phyloP scores from a whole-genome alignment of 2,888 invertebrate genomes.

The Anorthoa munda region DNA sequence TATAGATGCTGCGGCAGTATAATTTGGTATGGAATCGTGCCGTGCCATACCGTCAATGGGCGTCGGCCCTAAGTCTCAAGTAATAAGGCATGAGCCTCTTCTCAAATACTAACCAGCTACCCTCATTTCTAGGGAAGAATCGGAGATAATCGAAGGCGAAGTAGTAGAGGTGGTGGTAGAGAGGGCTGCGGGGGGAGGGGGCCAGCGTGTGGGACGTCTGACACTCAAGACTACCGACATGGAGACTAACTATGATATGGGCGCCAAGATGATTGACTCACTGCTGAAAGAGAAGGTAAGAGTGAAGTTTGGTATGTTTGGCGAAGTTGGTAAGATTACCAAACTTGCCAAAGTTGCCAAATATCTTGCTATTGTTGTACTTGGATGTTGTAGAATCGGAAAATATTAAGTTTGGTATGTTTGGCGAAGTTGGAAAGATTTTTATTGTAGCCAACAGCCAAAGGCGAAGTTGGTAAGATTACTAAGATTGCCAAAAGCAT shows the following conservation, averaged over 20 bases:
- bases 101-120: not conserved
- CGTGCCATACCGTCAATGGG: no score
- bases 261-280: constrained; percentile 99
- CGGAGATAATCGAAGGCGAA: constrained; percentile 99
- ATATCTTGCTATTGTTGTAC: not conserved
- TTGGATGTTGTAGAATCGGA: not conserved
- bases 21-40: no score
- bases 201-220: constrained; percentile 96
- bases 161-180: constrained; percentile 99
- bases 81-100: no score
- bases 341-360: not conserved
- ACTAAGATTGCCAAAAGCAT: not conserved
- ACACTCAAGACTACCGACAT: constrained; percentile 99
- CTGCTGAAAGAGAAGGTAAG: constrained; percentile 97
- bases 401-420: constrained; percentile 8
- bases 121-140: constrained; percentile 94
- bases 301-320: constrained; percentile 19
- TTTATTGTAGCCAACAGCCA: not conserved
- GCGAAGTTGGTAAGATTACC: not conserved
- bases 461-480: not conserved
- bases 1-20: no score
- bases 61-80: no score
- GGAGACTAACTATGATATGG: constrained; percentile 99
- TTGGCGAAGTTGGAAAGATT: not conserved
- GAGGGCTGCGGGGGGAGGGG: constrained; percentile 95